Evolutionary conservation across 2,113 vertebrate species (phyloP).

Genomic region (Bos javanicus): DNA sequence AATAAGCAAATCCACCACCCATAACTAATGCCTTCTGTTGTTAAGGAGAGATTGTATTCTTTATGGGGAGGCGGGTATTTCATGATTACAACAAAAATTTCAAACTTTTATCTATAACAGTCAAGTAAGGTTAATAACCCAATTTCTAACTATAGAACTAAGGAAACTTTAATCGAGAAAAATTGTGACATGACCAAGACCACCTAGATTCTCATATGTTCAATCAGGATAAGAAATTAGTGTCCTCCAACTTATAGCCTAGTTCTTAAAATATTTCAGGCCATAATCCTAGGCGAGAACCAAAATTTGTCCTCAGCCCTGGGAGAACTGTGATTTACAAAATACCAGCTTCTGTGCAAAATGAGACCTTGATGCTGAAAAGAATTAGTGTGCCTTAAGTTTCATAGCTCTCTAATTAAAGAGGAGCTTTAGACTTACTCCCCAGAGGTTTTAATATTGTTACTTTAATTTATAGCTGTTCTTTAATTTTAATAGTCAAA

Average conservation of each 20-base stretch:
- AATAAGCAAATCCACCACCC: background rate
- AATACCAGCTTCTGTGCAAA: constrained; percentile 35
- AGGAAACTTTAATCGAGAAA: background rate
- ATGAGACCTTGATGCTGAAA: constrained; percentile 4
- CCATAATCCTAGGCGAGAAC: background rate
- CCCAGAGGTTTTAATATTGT: constrained; percentile 42
- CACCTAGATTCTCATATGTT: background rate
- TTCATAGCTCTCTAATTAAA: constrained; percentile 58
- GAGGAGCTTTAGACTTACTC: constrained; percentile 29
- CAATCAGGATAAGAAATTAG: background rate
- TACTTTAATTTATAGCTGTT: constrained; percentile 52
- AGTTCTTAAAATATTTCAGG: background rate
- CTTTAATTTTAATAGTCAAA: constrained; percentile 64
- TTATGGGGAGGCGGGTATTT: background rate
- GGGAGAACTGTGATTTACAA: constrained; percentile 39
- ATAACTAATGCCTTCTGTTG: background rate
- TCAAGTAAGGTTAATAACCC: background rate
- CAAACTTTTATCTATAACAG: background rate
- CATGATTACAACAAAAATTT: background rate
- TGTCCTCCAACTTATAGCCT: background rate
- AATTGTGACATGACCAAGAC: background rate
- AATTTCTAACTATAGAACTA: background rate
- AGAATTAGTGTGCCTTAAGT: constrained; percentile 14
- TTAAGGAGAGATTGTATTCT: background rate
- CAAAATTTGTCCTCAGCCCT: background rate